A percentile compares a stretch with the other conserved stretches of the same genome.
These are phyloP conservation scores for Streptopelia turtur DNA, from an alignment of 2,797 vertebrate species.

Conservation along the genomic window DNA sequence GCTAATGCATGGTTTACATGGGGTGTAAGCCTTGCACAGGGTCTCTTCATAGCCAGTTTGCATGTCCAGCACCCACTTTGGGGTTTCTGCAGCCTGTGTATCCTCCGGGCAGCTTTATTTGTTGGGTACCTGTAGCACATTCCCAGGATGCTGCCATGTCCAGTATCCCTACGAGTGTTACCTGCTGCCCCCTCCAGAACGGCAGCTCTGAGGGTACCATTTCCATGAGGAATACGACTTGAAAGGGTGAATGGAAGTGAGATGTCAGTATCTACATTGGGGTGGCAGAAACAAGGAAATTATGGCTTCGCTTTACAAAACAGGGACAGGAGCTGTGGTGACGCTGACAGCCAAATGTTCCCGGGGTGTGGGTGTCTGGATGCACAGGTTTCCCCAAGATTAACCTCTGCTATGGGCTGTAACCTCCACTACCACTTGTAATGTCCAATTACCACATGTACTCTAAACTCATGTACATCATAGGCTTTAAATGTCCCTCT, in stretches of 20 bases:
- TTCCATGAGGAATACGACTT: not conserved
- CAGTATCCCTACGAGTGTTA: accelerated
- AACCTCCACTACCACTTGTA: not conserved
- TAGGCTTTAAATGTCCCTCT: not conserved
- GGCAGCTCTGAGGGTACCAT: not conserved
- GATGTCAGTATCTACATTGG: not conserved
- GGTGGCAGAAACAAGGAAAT: not conserved
- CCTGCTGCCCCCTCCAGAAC: not conserved
- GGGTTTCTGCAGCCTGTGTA: not conserved
- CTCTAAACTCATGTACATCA: not conserved
- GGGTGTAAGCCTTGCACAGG: not conserved
- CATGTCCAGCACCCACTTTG: accelerated
- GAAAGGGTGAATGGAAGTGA: not conserved
- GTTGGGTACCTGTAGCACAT: not conserved
- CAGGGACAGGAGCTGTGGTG: not conserved
- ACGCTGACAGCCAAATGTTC: not conserved
- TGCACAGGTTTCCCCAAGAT: not conserved
- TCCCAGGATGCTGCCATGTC: not conserved
- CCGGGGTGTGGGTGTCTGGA: not conserved
- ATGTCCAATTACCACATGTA: not conserved
- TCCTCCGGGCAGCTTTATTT: not conserved
- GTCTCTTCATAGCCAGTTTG: not conserved
- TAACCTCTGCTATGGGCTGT: not conserved
- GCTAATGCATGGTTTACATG: not conserved
- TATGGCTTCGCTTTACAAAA: not conserved